Evolutionary conservation across 2,113 vertebrate genomes (phyloP), one percentile per base, ranked within the genome.

Genomic region (Corvus moneduloides): DNA sequence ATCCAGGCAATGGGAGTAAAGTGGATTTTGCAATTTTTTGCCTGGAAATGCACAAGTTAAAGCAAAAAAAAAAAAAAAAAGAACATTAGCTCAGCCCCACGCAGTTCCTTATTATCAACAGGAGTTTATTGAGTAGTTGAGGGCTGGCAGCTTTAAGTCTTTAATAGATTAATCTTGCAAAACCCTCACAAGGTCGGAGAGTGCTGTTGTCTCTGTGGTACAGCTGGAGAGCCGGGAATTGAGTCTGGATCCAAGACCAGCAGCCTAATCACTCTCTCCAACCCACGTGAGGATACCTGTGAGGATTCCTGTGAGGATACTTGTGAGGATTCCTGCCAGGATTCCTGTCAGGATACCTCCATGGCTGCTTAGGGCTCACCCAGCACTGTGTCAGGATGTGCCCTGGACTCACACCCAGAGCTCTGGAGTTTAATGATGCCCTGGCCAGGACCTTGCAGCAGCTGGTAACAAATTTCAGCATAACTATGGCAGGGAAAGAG

Each of bases 151-250:
- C 58, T 96, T 68, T 86, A 87, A 95, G 94, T 94, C 96, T 96
- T 89, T 84, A 89, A 95, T 91, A 68, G 91, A 91, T 93, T 93
- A 84, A 82, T 93, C 93, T 92, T 87, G 74, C 91, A 89, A 84
- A 89, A 72, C 32, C 54, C 86, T 92, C 11, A 1, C 58, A 49
- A 89, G 93, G 77, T 87, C 19, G 1, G 56, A 59, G 93, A 87
- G 80, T 79, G 3, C 39, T 68, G 83, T 43, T 82, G 72, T 86
- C 83, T 88, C 90, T 62, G 37, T 74, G 84, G 80, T 81, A 72
- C 93, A 74, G 72, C 58, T 55, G 5, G 56, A 63, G 77, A 94
- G 89, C 37, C 64, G 94, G 81, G 94, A 93, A 89, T 69, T 79
- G 78, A 82, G 54, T 69, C 41, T 61, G 94, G 56, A 88, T 83